Evolutionary conservation across 2,888 invertebrate species (phyloP).

Genomic region (Acanthosepion esculentum): DNA sequence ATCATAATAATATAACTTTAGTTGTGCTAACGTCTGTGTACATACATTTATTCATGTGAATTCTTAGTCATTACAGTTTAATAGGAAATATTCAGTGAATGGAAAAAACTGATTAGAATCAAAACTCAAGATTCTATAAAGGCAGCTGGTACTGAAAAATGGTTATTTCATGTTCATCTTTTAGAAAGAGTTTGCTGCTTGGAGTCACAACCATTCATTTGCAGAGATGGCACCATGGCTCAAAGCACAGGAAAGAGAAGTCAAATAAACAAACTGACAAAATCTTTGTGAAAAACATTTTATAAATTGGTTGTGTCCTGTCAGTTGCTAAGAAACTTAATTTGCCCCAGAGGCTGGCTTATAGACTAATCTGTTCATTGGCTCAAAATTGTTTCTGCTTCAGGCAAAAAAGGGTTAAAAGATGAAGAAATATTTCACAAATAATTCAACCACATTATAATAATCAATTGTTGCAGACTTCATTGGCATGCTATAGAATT

Average conservation of each 20-base stretch:
- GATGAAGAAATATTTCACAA: not conserved
- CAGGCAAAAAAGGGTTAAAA: not conserved
- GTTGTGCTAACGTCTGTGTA: not conserved
- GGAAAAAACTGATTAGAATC: not conserved
- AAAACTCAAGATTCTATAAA: not conserved
- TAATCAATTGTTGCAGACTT: not conserved
- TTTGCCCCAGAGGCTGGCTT: not conserved
- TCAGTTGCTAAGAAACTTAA: not conserved
- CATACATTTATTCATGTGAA: not conserved
- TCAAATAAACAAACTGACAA: not conserved
- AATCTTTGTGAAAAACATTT: not conserved
- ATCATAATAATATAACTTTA: not conserved
- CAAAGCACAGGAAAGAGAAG: not conserved
- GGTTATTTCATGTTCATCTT: not conserved
- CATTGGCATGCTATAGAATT: not conserved
- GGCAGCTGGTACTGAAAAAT: not conserved
- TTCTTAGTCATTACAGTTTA: not conserved
- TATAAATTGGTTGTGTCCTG: not conserved
- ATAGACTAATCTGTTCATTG: not conserved
- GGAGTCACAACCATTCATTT: not conserved
- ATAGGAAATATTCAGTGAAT: not conserved
- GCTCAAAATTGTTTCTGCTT: not conserved
- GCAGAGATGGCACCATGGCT: not conserved
- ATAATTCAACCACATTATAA: not conserved
- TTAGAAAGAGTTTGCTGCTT: not conserved